Conservation (phyloP, 2,888 invertebrate genomes). For the Drosophila fungiperda region DNA sequence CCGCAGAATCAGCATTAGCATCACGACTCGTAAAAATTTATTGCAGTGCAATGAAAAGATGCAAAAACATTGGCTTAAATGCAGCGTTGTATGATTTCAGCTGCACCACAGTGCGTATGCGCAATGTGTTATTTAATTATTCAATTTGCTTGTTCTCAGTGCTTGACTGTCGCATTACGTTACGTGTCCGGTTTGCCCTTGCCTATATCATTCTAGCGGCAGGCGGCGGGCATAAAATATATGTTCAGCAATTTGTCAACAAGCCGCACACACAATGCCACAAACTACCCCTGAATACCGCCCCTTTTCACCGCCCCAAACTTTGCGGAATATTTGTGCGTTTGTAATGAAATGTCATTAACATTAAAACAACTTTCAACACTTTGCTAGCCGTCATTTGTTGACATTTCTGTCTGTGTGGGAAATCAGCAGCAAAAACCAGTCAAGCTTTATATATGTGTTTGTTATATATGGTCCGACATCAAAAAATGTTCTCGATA, state of each 20-base stretch:
- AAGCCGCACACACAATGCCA: slow-evolving; percentile 29
- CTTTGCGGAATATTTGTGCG: slow-evolving; percentile 23
- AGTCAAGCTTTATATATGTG: slow-evolving; percentile 16
- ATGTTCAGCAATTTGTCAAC: slow-evolving; percentile 71
- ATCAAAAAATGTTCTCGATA: slow-evolving; percentile 59
- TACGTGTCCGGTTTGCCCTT: slow-evolving; percentile 35
- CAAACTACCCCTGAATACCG: neutral
- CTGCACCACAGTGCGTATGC: slow-evolving; percentile 59
- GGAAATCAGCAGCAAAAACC: slow-evolving; percentile 30
- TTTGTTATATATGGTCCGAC: slow-evolving; percentile 30
- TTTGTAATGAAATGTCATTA: slow-evolving; percentile 74
- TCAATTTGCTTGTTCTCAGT: slow-evolving; percentile 46
- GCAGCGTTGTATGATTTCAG: slow-evolving; percentile 20
- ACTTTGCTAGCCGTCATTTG: slow-evolving; percentile 48
- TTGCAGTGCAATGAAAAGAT: slow-evolving; percentile 8
- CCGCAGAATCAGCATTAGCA: slow-evolving; percentile 3
- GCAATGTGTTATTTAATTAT: slow-evolving; percentile 67
- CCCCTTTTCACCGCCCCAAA: neutral
- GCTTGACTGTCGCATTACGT: slow-evolving; percentile 3
- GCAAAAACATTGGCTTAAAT: slow-evolving; percentile 13
- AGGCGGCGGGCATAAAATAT: slow-evolving; percentile 56
- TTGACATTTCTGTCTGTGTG: slow-evolving; percentile 36
- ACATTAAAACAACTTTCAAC: slow-evolving; percentile 76
- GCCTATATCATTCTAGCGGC: neutral
- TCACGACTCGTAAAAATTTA: neutral